Conservation (phyloP, 2,888 invertebrate species). For the Tachystola acroxantha region DNA sequence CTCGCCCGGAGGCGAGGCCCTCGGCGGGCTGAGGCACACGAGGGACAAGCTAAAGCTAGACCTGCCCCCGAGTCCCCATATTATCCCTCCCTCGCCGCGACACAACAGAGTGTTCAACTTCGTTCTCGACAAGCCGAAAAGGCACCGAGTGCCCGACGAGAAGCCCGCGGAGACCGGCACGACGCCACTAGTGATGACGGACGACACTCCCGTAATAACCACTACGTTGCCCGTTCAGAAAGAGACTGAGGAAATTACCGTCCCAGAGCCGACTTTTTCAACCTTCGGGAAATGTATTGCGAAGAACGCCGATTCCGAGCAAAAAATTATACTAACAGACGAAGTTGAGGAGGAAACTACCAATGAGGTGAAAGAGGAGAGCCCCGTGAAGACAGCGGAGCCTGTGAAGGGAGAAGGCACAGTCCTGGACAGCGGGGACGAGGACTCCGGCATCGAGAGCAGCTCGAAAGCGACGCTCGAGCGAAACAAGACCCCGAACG, state of each 20-base stretch:
- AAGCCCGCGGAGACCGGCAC: constrained; percentile 18
- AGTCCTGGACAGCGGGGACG: constrained; percentile 80
- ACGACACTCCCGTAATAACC: constrained; percentile 63
- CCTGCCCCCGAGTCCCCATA: constrained; percentile 79
- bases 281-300: constrained; percentile 76
- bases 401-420: constrained; percentile 77
- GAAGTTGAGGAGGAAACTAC: constrained; percentile 27
- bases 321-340: constrained; percentile 48
- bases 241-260: constrained; percentile 40
- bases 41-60: constrained; percentile 84
- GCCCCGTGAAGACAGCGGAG: constrained; percentile 40
- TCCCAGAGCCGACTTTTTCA: constrained; percentile 74
- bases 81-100: constrained; percentile 56
- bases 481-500: constrained; percentile 49
- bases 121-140: constrained; percentile 57
- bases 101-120: constrained; percentile 66
- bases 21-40: constrained; percentile 86
- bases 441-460: constrained; percentile 82
- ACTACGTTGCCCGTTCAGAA: constrained; percentile 34
- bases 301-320: constrained; percentile 38
- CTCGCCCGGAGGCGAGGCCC: constrained; percentile 58
- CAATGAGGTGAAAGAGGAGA: constrained; percentile 33
- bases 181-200: constrained; percentile 60
- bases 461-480: constrained; percentile 79
- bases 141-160: constrained; percentile 28